A percentile compares a stretch with the other conserved stretches of the same genome.
phyloP scores from a whole-genome alignment of 2,113 vertebrate species.

The Agapornis roseicollis region DNA sequence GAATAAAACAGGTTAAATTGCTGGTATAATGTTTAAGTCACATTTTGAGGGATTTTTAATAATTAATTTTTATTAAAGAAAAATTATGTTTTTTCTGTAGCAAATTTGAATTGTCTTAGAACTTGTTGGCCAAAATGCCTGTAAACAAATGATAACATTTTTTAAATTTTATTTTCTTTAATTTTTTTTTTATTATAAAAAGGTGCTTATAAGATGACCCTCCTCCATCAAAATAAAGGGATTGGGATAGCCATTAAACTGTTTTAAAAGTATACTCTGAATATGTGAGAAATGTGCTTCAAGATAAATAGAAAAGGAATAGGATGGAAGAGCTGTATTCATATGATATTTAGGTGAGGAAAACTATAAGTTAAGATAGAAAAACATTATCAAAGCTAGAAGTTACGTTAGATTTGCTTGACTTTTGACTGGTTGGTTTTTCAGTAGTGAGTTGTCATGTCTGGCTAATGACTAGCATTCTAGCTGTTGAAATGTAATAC shows the following conservation, averaged over 20 bases:
- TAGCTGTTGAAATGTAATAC: not conserved
- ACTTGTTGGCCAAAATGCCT: not conserved
- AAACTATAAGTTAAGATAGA: not conserved
- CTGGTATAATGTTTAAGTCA: not conserved
- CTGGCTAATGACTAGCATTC: not conserved
- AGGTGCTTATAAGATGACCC: accelerated
- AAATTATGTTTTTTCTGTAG: not conserved
- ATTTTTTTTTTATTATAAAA: not conserved
- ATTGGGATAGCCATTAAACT: not conserved
- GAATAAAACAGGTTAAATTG: not conserved
- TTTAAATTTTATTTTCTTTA: not conserved
- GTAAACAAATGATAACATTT: not conserved
- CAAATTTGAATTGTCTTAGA: not conserved
- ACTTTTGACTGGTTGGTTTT: not conserved
- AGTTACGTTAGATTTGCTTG: not conserved
- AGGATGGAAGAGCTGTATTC: not conserved
- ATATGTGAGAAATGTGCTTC: not conserved
- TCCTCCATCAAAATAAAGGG: not conserved
- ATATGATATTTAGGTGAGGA: not conserved
- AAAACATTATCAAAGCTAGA: not conserved
- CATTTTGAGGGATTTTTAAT: not conserved
- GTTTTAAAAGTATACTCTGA: not conserved
- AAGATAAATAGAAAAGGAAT: not conserved
- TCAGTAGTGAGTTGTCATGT: not conserved
- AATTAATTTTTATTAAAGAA: not conserved